phyloP scores from a whole-genome alignment of 2,113 vertebrate genomes.

The Sturnus vulgaris region DNA sequence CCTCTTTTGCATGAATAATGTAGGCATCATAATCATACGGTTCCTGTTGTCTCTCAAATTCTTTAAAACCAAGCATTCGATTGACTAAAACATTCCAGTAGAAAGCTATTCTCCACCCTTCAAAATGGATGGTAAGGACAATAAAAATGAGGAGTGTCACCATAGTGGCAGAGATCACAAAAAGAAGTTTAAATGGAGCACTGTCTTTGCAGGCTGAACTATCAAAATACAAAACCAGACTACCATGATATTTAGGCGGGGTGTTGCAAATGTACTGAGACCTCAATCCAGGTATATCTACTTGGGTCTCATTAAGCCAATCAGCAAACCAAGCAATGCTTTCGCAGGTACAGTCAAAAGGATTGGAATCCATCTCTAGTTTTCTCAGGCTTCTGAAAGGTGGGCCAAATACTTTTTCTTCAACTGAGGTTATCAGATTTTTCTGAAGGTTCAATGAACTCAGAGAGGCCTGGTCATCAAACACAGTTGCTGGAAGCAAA shows the following conservation, averaged over 20 bases:
- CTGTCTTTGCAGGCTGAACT: constrained; percentile 86
- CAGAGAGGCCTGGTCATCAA: constrained; percentile 80
- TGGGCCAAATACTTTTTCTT: constrained; percentile 77
- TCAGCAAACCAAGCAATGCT: constrained; percentile 90
- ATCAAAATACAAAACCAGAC: constrained; percentile 79
- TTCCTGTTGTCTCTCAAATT: constrained; percentile 69
- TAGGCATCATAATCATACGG: constrained; percentile 85
- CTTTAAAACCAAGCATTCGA: constrained; percentile 83
- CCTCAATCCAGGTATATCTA: constrained; percentile 65
- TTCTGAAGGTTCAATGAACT: constrained; percentile 81
- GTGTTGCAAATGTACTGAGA: constrained; percentile 88
- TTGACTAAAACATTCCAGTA: constrained; percentile 87
- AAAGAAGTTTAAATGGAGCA: constrained; percentile 83
- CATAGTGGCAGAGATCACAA: constrained; percentile 70
- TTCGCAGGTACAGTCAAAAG: constrained; percentile 96
- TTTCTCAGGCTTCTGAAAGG: constrained; percentile 75
- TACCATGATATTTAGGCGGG: constrained; percentile 82
- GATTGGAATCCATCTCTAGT: constrained; percentile 85
- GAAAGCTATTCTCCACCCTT: constrained; percentile 92
- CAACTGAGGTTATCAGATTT: constrained; percentile 88
- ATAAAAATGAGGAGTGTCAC: constrained; percentile 66
- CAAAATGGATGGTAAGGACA: constrained; percentile 79
- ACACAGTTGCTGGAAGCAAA: constrained; percentile 76
- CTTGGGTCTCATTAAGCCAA: constrained; percentile 84
- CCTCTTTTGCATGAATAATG: constrained; percentile 80